These are phyloP conservation scores for Halcyon leucocephala DNA, from an alignment of 2,797 vertebrate genomes.

Conservation along the genomic window DNA sequence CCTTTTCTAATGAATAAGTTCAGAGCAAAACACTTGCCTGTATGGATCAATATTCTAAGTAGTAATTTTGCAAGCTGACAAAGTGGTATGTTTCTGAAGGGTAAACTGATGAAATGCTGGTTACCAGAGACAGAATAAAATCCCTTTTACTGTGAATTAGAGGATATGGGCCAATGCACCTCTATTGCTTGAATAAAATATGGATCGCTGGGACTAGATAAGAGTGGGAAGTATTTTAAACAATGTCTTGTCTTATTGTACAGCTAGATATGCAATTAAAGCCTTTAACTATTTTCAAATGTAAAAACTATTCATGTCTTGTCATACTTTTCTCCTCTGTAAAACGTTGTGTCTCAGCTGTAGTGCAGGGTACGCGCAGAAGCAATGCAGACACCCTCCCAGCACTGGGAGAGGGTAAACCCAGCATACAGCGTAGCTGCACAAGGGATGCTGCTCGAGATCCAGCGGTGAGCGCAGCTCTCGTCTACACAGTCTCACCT, in stretches of 20 bases:
- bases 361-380: fast-evolving
- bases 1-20: conserved; percentile 47
- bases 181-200: background rate
- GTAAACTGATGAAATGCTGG: background rate
- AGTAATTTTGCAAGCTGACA: conserved; percentile 45
- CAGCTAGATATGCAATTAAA: background rate
- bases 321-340: background rate
- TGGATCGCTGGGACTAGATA: background rate
- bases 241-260: background rate
- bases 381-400: background rate
- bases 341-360: background rate
- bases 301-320: background rate
- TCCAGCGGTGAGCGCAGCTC: background rate
- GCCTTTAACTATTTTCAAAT: background rate
- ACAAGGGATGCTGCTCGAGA: background rate
- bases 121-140: background rate
- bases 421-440: fast-evolving
- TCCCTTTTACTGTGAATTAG: background rate
- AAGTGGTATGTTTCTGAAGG: conserved; percentile 37
- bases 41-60: conserved; percentile 33
- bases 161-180: background rate
- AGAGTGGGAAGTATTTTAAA: background rate
- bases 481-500: fast-evolving
- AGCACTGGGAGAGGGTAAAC: fast-evolving
- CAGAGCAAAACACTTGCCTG: conserved; percentile 5